Percentiles rank a stretch among this genome's conserved stretches.
phyloP scores from a whole-genome alignment of 2,113 vertebrate genomes.

The Calonectris borealis region DNA sequence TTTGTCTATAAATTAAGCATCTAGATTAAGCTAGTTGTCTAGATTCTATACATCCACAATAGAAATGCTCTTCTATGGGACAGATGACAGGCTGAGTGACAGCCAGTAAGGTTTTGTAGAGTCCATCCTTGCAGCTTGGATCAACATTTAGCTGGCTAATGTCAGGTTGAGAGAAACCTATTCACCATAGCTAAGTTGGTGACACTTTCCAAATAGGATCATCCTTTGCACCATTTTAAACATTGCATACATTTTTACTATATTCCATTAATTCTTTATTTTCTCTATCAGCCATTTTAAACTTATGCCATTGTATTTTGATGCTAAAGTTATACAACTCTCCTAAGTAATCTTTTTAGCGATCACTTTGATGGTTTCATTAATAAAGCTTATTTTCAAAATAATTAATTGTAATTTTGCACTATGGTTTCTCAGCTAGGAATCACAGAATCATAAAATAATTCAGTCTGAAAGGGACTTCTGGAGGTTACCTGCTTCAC shows the following conservation, averaged over 20 bases:
- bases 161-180: background rate
- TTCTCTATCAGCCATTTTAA: background rate
- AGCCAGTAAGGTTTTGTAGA: background rate
- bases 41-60: background rate
- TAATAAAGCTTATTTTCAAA: background rate
- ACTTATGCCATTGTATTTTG: background rate
- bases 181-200: background rate
- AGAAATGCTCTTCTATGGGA: background rate
- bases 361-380: background rate
- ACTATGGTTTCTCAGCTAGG: background rate
- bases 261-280: background rate
- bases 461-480: background rate
- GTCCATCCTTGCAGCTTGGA: background rate
- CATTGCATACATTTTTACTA: background rate
- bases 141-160: background rate
- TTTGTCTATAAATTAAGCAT: background rate
- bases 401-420: background rate
- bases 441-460: background rate
- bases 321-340: background rate
- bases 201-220: background rate
- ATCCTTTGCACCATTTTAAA: background rate
- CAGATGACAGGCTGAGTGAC: background rate
- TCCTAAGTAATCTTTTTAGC: background rate
- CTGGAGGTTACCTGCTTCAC: background rate
- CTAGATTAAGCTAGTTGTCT: background rate